Percentiles rank a stretch among this genome's conserved stretches.
Evolutionary conservation across 2,113 vertebrate species (phyloP).

Genomic region (Nycticebus coucang): DNA sequence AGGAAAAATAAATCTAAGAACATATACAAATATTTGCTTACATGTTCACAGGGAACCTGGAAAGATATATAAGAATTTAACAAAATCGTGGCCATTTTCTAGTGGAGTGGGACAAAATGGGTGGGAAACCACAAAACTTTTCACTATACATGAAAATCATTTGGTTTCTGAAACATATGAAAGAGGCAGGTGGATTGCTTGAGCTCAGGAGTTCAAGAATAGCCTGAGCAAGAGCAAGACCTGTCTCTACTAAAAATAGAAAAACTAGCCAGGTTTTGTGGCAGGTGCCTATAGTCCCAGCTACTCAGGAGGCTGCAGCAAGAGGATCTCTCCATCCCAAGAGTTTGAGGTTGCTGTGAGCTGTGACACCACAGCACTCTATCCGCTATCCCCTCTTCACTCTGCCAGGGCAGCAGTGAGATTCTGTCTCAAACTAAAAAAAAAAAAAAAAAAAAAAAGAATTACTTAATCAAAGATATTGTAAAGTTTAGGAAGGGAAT

Average conservation of each 20-base stretch:
- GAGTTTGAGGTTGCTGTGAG: too few species aligned
- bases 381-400: too few species aligned
- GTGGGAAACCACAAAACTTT: not conserved
- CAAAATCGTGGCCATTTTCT: not conserved
- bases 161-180: not conserved
- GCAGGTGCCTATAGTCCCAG: too few species aligned
- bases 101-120: not conserved
- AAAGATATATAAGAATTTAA: not conserved
- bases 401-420: too few species aligned
- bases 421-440: too few species aligned
- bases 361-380: too few species aligned
- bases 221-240: too few species aligned
- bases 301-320: too few species aligned
- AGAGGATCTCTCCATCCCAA: too few species aligned
- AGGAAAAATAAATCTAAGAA: not conserved
- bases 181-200: not conserved
- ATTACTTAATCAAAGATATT: constrained; percentile 16
- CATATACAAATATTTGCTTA: not conserved
- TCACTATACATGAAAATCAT: not conserved
- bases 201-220: too few species aligned
- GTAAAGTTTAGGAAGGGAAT: not conserved
- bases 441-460: not conserved
- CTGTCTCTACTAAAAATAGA: too few species aligned
- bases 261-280: too few species aligned
- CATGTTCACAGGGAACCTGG: not conserved